Conservation (phyloP, 2,888 invertebrate genomes). For the Caenorhabditis japonica region DNA sequence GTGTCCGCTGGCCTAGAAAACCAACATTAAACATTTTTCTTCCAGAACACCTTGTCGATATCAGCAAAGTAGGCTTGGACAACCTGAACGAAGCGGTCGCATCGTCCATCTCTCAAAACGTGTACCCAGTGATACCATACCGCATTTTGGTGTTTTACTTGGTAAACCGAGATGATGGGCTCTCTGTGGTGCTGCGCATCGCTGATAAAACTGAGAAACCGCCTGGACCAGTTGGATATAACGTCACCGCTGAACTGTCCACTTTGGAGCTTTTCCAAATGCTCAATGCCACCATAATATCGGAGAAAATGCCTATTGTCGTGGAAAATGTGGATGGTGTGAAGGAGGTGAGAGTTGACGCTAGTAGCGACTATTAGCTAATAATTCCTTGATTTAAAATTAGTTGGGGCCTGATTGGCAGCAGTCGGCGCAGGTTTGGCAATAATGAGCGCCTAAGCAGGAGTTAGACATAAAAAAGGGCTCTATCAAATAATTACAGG, state of each 20-base stretch:
- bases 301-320: conserved; percentile 35
- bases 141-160: conserved; percentile 40
- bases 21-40: too few species aligned
- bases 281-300: conserved; percentile 18
- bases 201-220: conserved; percentile 28
- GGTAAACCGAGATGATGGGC: conserved; percentile 17
- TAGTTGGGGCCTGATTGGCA: too few species aligned
- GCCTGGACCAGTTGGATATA: conserved; percentile 26
- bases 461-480: too few species aligned
- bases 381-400: too few species aligned
- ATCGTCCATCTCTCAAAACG: conserved; percentile 22
- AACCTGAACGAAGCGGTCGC: conserved; percentile 34
- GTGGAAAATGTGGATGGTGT: conserved; percentile 24
- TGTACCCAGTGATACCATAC: conserved; percentile 39
- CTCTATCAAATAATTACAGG: conserved; percentile 34
- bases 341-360: conserved; percentile 34
- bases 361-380: too few species aligned
- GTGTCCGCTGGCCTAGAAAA: too few species aligned
- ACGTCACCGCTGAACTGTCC: conserved; percentile 30
- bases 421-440: too few species aligned
- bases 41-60: conserved; percentile 30
- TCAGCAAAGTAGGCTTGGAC: conserved; percentile 31
- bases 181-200: conserved; percentile 32
- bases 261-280: conserved; percentile 31
- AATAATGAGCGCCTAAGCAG: not conserved